Conservation (phyloP, 2,888 invertebrate species). For the Petrolisthes cinctipes region DNA sequence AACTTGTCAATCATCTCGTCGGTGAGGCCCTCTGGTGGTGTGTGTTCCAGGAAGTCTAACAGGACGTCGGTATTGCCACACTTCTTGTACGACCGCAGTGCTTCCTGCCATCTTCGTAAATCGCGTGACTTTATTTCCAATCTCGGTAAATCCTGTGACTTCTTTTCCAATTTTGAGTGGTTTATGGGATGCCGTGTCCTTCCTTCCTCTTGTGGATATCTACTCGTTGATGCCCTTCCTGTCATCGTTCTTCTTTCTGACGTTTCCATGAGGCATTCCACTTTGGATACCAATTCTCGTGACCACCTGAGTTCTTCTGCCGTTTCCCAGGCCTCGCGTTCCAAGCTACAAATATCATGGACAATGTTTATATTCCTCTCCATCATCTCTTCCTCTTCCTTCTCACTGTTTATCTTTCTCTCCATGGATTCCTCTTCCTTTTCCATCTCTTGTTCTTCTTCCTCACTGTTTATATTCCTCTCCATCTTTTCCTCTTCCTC, state of each 20-base stretch:
- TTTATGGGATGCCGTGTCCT: neutral
- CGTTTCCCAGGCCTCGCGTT: conserved; percentile 32
- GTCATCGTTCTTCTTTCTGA: conserved; percentile 28
- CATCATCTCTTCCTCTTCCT: neutral
- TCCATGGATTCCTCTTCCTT: neutral
- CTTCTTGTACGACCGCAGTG: conserved; percentile 1
- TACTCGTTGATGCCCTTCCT: neutral
- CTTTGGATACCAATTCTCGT: conserved; percentile 16
- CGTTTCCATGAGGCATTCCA: conserved; percentile 15
- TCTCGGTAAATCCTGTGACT: too few species aligned
- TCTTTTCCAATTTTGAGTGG: neutral
- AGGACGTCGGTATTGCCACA: conserved; percentile 13
- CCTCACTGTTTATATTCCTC: neutral
- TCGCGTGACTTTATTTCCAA: neutral
- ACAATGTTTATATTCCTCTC: neutral
- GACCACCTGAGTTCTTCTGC: conserved; percentile 26
- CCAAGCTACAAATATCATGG: conserved; percentile 7
- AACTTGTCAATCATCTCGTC: conserved; percentile 39
- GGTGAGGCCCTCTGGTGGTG: conserved; percentile 25
- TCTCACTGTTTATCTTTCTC: neutral
- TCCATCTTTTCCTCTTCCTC: neutral
- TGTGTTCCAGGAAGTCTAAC: neutral
- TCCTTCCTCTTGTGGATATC: neutral
- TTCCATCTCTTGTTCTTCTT: neutral
- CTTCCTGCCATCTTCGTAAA: conserved; percentile 19